These are phyloP conservation scores for Cancer borealis DNA, from an alignment of 2,888 invertebrate genomes.

Conservation along the genomic window DNA sequence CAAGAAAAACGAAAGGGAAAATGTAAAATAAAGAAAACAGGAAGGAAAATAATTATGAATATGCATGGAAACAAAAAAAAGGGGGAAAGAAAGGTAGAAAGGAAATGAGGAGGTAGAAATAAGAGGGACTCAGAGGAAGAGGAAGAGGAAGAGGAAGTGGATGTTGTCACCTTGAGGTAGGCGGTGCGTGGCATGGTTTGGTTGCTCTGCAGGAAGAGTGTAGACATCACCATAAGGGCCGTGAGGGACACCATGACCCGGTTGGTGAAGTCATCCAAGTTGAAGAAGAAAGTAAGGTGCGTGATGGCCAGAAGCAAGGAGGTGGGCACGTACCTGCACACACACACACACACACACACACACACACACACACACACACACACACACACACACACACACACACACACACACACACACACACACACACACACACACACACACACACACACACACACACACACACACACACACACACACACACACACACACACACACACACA, in stretches of 20 bases:
- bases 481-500: too few species aligned
- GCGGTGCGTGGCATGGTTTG: conserved; percentile 50
- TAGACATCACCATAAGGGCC: conserved; percentile 66
- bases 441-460: too few species aligned
- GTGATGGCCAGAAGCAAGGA: conserved; percentile 60
- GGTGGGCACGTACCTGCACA: conserved; percentile 62
- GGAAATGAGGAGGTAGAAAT: not conserved
- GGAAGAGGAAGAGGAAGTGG: not conserved
- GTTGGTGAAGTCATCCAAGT: conserved; percentile 65
- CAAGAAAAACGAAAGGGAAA: not conserved
- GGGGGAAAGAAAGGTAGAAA: not conserved
- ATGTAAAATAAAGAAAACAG: not conserved
- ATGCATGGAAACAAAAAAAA: not conserved
- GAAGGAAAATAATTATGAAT: too few species aligned
- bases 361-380: not conserved
- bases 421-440: too few species aligned
- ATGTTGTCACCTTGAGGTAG: conserved; percentile 25
- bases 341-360: too few species aligned
- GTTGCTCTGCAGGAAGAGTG: conserved; percentile 66
- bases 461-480: too few species aligned
- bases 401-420: too few species aligned
- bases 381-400: too few species aligned
- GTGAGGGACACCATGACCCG: conserved; percentile 72
- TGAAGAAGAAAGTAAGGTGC: conserved; percentile 61
- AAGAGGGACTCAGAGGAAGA: too few species aligned